These are phyloP conservation scores for Fopius arisanus DNA, from an alignment of 1,140 invertebrate genomes.

Conservation along the genomic window DNA sequence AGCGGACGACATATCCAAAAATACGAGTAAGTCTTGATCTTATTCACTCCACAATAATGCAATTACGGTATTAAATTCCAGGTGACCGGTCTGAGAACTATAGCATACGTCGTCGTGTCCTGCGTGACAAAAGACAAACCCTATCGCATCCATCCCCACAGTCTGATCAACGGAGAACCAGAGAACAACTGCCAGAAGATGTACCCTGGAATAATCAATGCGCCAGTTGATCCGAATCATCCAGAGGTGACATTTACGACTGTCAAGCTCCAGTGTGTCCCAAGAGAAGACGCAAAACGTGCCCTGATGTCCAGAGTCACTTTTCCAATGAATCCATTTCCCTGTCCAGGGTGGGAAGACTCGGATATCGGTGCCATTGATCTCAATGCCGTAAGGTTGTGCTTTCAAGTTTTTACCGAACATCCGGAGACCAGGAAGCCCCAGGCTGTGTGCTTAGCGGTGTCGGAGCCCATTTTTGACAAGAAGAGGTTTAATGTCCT, in stretches of 20 bases:
- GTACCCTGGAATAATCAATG: slow-evolving; percentile 77
- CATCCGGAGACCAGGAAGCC: slow-evolving; percentile 77
- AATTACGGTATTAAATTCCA: too few relatives aligned
- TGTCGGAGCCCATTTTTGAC: slow-evolving; percentile 93
- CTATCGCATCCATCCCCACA: slow-evolving; percentile 91
- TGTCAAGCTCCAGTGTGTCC: slow-evolving; percentile 89
- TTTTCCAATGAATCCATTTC: slow-evolving; percentile 91
- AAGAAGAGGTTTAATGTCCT: slow-evolving; percentile 92
- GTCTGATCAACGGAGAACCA: slow-evolving; percentile 91
- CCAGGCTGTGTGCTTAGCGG: slow-evolving; percentile 80
- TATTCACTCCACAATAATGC: too few relatives aligned
- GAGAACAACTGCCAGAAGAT: slow-evolving; percentile 89
- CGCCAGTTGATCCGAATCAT: slow-evolving; percentile 77
- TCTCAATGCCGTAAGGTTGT: slow-evolving; percentile 90
- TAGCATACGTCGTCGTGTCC: slow-evolving; percentile 88
- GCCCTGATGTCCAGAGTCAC: slow-evolving; percentile 82
- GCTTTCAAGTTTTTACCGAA: slow-evolving; percentile 94
- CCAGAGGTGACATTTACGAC: slow-evolving; percentile 68
- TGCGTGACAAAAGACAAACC: slow-evolving; percentile 93
- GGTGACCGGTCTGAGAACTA: slow-evolving; percentile 82
- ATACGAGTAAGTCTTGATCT: slow-evolving; percentile 77
- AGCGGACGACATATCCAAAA: slow-evolving; percentile 91
- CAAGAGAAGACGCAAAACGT: slow-evolving; percentile 91
- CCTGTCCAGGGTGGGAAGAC: slow-evolving; percentile 70
- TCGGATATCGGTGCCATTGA: slow-evolving; percentile 87